A percentile compares a stretch with the other conserved stretches of the same genome.
phyloP scores from a whole-genome alignment of 2,888 invertebrate species.

The Synanthedon vespiformis region DNA sequence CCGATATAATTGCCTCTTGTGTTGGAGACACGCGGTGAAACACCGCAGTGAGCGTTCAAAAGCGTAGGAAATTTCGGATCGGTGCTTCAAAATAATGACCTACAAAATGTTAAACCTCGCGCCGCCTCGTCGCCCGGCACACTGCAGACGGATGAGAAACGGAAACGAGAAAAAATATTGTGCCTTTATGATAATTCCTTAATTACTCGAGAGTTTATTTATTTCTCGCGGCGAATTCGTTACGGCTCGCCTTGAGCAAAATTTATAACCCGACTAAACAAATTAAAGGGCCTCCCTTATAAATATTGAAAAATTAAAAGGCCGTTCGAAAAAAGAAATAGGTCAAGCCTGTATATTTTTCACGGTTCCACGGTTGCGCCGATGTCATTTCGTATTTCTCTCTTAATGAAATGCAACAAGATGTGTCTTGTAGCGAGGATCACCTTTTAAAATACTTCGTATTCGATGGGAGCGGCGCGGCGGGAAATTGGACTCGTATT shows the following conservation, averaged over 20 bases:
- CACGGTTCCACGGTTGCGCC: constrained; percentile 4
- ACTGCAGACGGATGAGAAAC: constrained; percentile 16
- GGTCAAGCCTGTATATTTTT: constrained; percentile 8
- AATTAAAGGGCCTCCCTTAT: constrained; percentile 5
- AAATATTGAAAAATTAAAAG: constrained; percentile 8
- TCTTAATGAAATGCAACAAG: neutral
- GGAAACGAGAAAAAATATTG: constrained; percentile 15
- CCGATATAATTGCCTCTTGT: constrained; percentile 48
- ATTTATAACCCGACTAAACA: constrained; percentile 23
- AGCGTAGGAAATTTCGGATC: constrained; percentile 24
- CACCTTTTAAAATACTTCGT: neutral
- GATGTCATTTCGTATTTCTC: neutral
- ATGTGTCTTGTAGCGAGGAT: neutral
- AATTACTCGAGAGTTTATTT: constrained; percentile 15
- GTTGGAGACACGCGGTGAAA: constrained; percentile 17
- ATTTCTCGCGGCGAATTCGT: constrained; percentile 22
- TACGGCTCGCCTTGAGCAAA: constrained; percentile 18
- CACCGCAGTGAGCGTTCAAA: constrained; percentile 9
- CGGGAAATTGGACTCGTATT: neutral
- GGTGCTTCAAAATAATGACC: constrained; percentile 36
- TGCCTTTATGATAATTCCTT: constrained; percentile 6
- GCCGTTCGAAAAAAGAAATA: constrained; percentile 5
- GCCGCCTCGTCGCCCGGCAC: constrained; percentile 6
- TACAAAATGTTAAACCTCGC: constrained; percentile 1
- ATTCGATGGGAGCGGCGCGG: neutral